These are phyloP conservation scores for Illadopsis cleaveri DNA, from an alignment of 2,113 vertebrate genomes.

Conservation along the genomic window DNA sequence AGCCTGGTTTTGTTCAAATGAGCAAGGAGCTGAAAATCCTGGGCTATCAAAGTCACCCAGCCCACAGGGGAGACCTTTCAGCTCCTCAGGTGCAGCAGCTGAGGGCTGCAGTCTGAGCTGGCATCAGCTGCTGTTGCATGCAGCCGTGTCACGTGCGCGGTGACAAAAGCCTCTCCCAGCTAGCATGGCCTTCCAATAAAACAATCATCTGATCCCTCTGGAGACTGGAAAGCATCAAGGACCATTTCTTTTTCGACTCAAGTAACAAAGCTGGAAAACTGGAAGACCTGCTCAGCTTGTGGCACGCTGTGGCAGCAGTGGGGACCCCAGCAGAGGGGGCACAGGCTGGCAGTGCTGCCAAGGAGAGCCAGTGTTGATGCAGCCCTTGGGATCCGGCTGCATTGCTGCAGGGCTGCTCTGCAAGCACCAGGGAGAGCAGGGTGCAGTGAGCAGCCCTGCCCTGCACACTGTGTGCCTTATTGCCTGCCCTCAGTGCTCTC, in stretches of 20 bases:
- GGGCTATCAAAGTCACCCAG: not conserved
- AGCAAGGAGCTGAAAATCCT: not conserved
- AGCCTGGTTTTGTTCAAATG: not conserved
- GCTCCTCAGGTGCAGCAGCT: fast-evolving
- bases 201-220: not conserved
- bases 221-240: not conserved
- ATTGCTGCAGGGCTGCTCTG: not conserved
- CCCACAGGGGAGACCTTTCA: not conserved
- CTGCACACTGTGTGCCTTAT: not conserved
- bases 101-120: not conserved
- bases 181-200: not conserved
- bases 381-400: fast-evolving
- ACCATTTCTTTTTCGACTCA: not conserved
- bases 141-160: not conserved
- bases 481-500: not conserved
- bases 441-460: not conserved
- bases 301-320: not conserved
- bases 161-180: not conserved
- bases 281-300: not conserved
- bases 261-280: not conserved
- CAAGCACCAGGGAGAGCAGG: not conserved
- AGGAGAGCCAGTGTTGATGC: fast-evolving
- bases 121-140: not conserved
- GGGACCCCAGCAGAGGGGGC: not conserved
- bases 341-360: not conserved